phyloP scores from a whole-genome alignment of 2,888 invertebrate species.

The Drosophila prostipennis region DNA sequence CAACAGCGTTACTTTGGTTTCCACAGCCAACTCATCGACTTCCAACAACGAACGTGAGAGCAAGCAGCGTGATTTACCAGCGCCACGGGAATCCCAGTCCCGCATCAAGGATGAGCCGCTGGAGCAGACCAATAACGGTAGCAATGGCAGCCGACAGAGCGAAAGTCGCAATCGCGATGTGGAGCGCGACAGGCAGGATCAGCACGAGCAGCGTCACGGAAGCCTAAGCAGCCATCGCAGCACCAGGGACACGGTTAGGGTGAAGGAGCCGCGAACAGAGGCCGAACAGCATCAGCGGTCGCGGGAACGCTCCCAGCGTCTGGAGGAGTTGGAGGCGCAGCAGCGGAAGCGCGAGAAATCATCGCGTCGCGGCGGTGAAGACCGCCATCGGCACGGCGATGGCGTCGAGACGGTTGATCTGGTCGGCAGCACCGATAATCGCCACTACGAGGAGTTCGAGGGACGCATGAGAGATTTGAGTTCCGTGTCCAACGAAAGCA shows the following conservation, averaged over 20 bases:
- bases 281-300: slow-evolving; percentile 74
- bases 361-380: slow-evolving; percentile 67
- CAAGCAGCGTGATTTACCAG: slow-evolving; percentile 43
- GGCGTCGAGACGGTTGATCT: slow-evolving; percentile 65
- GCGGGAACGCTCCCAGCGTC: slow-evolving; percentile 68
- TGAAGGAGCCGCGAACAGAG: slow-evolving; percentile 71
- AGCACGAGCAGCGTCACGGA: slow-evolving; percentile 76
- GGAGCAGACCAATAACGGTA: slow-evolving; percentile 49
- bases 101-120: slow-evolving; percentile 68
- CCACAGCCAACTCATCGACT: slow-evolving; percentile 19
- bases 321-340: slow-evolving; percentile 61
- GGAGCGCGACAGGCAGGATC: slow-evolving; percentile 66
- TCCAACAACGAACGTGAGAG: slow-evolving; percentile 54
- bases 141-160: slow-evolving; percentile 43
- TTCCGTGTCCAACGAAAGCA: slow-evolving; percentile 86
- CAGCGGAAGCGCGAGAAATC: slow-evolving; percentile 78
- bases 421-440: slow-evolving; percentile 53
- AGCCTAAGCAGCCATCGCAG: slow-evolving; percentile 77
- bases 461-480: slow-evolving; percentile 87
- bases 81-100: slow-evolving; percentile 44
- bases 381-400: slow-evolving; percentile 69
- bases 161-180: slow-evolving; percentile 55
- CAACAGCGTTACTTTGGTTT: slow-evolving; percentile 11
- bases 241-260: slow-evolving; percentile 78
- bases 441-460: slow-evolving; percentile 76